phyloP scores from a whole-genome alignment of 2,113 vertebrate genomes.

The Loxodonta africana region DNA sequence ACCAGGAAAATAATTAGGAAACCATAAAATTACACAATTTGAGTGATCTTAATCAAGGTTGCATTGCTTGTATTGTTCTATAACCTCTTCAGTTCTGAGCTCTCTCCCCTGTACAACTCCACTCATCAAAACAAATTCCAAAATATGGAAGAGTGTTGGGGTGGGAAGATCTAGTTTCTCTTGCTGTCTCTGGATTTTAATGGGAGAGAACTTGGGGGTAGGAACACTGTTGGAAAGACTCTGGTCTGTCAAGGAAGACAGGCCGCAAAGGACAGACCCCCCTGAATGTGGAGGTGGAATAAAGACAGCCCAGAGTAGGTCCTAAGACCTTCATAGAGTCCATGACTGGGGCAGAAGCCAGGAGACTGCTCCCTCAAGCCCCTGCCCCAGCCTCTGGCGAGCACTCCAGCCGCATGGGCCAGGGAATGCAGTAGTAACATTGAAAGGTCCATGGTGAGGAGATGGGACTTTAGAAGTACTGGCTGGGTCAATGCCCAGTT shows the following conservation, averaged over 20 bases:
- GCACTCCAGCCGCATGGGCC: accelerated
- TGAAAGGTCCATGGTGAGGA: not conserved
- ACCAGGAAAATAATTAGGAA: not conserved
- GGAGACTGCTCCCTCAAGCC: not conserved
- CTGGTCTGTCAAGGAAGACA: not conserved
- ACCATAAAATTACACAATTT: not conserved
- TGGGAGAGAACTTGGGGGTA: accelerated
- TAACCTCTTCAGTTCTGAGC: not conserved
- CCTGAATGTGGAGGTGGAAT: not conserved
- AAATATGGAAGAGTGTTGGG: not conserved
- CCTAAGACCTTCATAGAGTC: not conserved
- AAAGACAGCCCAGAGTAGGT: not conserved
- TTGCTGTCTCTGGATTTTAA: not conserved
- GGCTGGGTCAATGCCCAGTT: too few species aligned
- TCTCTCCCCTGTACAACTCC: not conserved
- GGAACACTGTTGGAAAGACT: not conserved
- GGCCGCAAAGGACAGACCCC: not conserved
- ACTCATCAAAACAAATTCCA: not conserved
- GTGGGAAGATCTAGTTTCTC: not conserved
- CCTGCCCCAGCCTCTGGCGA: too few species aligned
- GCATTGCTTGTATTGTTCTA: not conserved
- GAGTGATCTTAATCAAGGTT: not conserved
- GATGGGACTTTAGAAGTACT: not conserved
- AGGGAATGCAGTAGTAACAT: not conserved
- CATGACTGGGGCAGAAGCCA: not conserved